Base-by-base conservation (phyloP, 2,797 vertebrate species). In the Hapalemur alaotrensis region DNA sequence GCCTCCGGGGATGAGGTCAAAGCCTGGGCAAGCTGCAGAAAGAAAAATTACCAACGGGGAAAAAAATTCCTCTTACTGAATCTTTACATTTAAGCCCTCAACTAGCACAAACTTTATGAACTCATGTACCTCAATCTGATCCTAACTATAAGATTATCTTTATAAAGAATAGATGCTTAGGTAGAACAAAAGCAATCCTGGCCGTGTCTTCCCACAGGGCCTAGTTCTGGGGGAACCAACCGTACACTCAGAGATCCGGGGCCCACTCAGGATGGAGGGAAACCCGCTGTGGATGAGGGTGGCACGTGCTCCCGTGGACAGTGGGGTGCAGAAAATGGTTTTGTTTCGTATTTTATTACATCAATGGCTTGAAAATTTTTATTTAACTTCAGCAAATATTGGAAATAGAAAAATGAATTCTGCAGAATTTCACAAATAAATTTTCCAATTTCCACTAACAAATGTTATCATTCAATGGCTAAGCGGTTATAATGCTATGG, bases 361-460 rank as follows among this genome's bases (percentile, higher is more conserved):
- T 98, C 98, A 98, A 98, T 98, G 98, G 98, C 98, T 99, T 99
- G 97, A 98, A 98, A 98, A 98, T 67, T 98, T 98, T 98, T 98
- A 98, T 99, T 98, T 98, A 96, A 98, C 97, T 97, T 98, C 98
- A 98, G 98, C 98, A 98, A 98, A 98, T 98, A 98, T 98, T 98
- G 98, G 98, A 98, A 99, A 98, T 98, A 99, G 98, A 99, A 99
- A 99, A 98, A 99, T 98, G 98, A 98, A 98, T 98, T 98, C 98
- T 98, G 98, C 97, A 98, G 98, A 98, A 98, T 98, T 98, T 98
- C 98, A 98, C 98, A 98, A 98, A 98, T 98, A 97, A 98, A 98
- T 98, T 96, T 97, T 94, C 88, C 78, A 98, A 84, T 96, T 97
- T 98, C 97, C 98, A 98, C 98, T 99, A 98, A 98, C 98, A 98